Percentiles rank a stretch among this genome's conserved stretches.
Conservation (phyloP, 2,888 invertebrate species). For the Notodonta dromedarius region DNA sequence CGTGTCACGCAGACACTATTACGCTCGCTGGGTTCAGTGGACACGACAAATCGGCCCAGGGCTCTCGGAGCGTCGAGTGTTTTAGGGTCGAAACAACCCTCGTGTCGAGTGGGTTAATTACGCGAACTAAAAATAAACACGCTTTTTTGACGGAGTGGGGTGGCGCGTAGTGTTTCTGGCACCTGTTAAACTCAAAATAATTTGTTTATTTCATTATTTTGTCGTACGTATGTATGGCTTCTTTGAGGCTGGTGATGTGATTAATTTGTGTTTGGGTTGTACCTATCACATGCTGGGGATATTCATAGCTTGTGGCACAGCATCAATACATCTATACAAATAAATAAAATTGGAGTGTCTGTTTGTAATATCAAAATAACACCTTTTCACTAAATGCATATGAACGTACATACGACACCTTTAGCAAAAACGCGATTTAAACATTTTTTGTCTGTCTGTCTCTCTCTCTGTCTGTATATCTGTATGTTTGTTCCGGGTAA, state of each 20-base stretch:
- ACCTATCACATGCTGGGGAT: no score
- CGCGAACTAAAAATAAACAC: slow-evolving; percentile 36
- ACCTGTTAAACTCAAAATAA: slow-evolving; percentile 15
- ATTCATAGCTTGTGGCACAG: no score
- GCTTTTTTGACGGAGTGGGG: slow-evolving; percentile 20
- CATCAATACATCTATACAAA: no score
- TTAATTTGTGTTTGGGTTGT: no score
- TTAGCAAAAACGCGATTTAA: no score
- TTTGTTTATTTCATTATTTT: background rate
- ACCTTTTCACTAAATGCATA: no score
- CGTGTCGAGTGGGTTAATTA: slow-evolving; percentile 49
- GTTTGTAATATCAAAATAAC: no score
- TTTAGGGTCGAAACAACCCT: slow-evolving; percentile 38
- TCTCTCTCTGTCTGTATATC: no score
- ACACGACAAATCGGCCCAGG: slow-evolving; percentile 12
- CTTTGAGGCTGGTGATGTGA: background rate
- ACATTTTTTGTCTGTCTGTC: no score
- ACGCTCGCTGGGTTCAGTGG: slow-evolving; percentile 26
- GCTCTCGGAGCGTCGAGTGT: slow-evolving; percentile 16
- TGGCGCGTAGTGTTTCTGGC: slow-evolving; percentile 13
- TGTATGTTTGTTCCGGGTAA: no score
- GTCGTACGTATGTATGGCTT: background rate
- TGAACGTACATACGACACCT: no score
- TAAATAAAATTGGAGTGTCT: no score
- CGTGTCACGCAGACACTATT: slow-evolving; percentile 34